Conservation (phyloP, 2,888 invertebrate species). For the Thymelicus lineola region DNA sequence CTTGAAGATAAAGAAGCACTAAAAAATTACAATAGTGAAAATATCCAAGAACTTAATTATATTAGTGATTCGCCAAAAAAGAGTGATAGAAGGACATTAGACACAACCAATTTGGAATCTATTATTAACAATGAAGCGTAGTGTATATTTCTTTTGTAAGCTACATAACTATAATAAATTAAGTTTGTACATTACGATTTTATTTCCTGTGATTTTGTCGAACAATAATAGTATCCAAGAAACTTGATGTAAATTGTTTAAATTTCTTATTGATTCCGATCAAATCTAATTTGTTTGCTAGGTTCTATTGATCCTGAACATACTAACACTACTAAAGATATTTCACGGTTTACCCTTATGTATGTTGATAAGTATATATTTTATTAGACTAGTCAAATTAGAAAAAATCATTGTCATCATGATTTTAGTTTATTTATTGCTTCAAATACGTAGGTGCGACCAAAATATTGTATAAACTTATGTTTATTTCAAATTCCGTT, state of each 20-base stretch:
- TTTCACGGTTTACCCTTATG: constrained; percentile 49
- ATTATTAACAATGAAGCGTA: constrained; percentile 71
- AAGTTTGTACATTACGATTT: constrained; percentile 68
- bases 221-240: constrained; percentile 51
- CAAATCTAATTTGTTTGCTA: constrained; percentile 38
- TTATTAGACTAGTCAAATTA: constrained; percentile 82
- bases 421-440: constrained; percentile 77
- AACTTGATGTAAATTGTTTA: constrained; percentile 51
- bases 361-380: constrained; percentile 47
- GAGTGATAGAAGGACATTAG: constrained; percentile 77
- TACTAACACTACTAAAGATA: constrained; percentile 49
- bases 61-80: constrained; percentile 79
- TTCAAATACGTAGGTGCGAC: constrained; percentile 51
- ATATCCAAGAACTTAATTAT: constrained; percentile 68
- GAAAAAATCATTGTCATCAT: constrained; percentile 66
- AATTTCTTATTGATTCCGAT: constrained; percentile 43
- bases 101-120: constrained; percentile 66
- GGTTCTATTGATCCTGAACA: constrained; percentile 43
- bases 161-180: constrained; percentile 39
- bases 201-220: constrained; percentile 72
- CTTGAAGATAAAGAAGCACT: constrained; percentile 56
- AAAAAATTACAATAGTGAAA: constrained; percentile 63
- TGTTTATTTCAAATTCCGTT: constrained; percentile 39
- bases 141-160: constrained; percentile 49
- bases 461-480: constrained; percentile 42